Evolutionary conservation across 2,113 vertebrate genomes (phyloP).

Genomic region (Mastomys coucha): DNA sequence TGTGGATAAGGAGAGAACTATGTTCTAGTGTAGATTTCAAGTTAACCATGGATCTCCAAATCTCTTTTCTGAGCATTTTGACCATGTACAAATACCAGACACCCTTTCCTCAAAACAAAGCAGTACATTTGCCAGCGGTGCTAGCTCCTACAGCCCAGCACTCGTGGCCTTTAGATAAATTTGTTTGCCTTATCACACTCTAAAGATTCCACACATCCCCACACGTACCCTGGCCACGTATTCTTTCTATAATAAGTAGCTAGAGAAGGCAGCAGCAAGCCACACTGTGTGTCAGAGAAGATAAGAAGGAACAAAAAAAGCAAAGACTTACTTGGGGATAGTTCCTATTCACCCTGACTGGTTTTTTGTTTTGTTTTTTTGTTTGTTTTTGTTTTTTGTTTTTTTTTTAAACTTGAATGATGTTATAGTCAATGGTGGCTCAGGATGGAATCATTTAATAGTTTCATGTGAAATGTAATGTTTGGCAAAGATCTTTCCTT

Average conservation of each 20-base stretch:
- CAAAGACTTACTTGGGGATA: neutral
- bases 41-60: neutral
- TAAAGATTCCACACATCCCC: neutral
- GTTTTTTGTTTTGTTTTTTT: neutral
- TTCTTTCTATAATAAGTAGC: neutral
- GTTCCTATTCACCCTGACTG: neutral
- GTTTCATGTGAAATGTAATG: conserved; percentile 16
- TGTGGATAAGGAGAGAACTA: neutral
- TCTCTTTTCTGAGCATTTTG: neutral
- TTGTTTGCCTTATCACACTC: neutral
- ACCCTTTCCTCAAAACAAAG: neutral
- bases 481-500: neutral
- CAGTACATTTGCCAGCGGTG: neutral
- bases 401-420: conserved; percentile 9
- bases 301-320: neutral
- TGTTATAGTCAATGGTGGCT: neutral
- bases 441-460: conserved; percentile 2
- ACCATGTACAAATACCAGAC: neutral
- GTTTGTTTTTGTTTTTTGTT: neutral
- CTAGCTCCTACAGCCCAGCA: neutral
- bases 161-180: neutral
- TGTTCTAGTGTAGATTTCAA: neutral
- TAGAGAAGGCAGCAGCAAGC: neutral
- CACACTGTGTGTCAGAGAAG: neutral
- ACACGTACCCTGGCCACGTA: neutral